phyloP scores from a whole-genome alignment of 2,113 vertebrate species.

The Centropus bengalensis region DNA sequence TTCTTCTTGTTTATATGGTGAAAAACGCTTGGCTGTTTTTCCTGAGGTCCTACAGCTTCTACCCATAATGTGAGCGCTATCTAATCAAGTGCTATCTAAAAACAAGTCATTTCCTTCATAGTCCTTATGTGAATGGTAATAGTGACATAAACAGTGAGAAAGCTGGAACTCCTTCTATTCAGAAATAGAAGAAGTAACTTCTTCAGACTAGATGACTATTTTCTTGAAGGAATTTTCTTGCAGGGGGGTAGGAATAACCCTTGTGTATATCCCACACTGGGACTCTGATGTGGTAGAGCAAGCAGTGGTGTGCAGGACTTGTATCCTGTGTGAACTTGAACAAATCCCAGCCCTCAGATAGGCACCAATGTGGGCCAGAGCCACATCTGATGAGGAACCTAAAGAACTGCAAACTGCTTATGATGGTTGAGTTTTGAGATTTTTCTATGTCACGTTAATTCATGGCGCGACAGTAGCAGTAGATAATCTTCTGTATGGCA shows the following conservation, averaged over 20 bases:
- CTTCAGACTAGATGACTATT: not conserved
- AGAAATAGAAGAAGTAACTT: not conserved
- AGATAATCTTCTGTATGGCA: not conserved
- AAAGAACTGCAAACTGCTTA: fast-evolving
- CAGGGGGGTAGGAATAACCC: not conserved
- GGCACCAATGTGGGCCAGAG: not conserved
- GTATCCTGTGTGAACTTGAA: not conserved
- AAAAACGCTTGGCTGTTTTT: not conserved
- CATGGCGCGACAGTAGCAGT: not conserved
- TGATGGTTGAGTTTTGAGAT: not conserved
- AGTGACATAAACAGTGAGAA: not conserved
- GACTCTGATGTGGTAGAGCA: not conserved
- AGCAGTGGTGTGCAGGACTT: not conserved
- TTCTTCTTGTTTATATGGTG: not conserved
- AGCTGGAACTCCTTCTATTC: not conserved
- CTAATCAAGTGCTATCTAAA: not conserved
- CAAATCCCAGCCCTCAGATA: not conserved
- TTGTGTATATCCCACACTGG: fast-evolving
- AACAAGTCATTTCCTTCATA: not conserved
- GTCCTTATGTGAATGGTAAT: not conserved
- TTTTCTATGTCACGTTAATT: not conserved
- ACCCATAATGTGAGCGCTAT: not conserved
- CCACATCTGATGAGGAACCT: not conserved
- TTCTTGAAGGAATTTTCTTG: not conserved
- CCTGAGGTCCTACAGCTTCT: not conserved